These are phyloP conservation scores for Phainopepla nitens DNA, from an alignment of 2,113 vertebrate species.

Conservation along the genomic window DNA sequence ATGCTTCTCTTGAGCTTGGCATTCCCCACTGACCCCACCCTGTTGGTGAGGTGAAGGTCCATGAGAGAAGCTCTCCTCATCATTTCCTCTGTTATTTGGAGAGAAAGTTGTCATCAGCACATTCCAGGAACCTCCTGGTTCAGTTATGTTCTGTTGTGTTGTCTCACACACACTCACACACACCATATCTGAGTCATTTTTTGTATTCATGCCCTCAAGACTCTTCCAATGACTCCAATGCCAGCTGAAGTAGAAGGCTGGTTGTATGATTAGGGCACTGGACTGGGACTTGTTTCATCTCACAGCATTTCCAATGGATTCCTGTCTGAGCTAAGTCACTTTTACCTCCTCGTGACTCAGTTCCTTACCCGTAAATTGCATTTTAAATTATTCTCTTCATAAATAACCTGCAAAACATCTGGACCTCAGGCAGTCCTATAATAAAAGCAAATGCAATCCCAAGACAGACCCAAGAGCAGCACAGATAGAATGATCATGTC, in stretches of 20 bases:
- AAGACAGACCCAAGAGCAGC: neutral
- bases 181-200: neutral
- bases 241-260: neutral
- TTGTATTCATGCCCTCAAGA: neutral
- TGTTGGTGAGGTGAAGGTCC: neutral
- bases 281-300: neutral
- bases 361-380: neutral
- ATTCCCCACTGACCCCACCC: neutral
- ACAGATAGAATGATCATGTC: neutral
- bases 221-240: neutral
- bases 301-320: neutral
- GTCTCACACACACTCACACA: neutral
- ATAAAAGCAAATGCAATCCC: neutral
- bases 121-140: neutral
- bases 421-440: neutral
- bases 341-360: neutral
- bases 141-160: neutral
- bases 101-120: neutral
- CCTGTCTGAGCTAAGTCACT: neutral
- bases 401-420: neutral
- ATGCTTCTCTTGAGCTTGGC: neutral
- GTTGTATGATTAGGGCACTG: neutral
- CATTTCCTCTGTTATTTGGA: neutral
- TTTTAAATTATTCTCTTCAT: neutral
- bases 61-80: neutral